phyloP scores from a whole-genome alignment of 2,113 vertebrate genomes.

The Butorides virescens region DNA sequence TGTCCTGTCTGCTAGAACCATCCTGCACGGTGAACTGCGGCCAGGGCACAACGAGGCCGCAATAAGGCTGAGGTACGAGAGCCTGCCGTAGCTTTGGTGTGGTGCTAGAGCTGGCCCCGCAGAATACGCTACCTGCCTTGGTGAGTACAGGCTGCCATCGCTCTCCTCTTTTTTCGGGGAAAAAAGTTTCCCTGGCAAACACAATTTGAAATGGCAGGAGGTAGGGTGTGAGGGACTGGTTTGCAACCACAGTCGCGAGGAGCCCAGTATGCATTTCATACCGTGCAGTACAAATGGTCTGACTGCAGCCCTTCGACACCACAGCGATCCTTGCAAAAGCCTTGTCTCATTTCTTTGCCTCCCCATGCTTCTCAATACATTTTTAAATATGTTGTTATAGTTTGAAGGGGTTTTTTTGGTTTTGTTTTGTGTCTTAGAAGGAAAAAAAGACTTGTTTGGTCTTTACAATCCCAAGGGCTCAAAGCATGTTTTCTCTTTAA shows the following conservation, averaged over 20 bases:
- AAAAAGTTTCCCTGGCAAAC: not conserved
- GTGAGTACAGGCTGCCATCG: not conserved
- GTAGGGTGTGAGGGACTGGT: not conserved
- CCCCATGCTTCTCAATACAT: not conserved
- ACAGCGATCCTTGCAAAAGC: not conserved
- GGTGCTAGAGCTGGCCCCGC: not conserved
- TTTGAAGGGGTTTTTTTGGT: fast-evolving
- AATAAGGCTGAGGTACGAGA: not conserved
- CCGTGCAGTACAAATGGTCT: not conserved
- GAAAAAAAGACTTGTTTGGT: not conserved
- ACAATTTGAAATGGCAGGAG: not conserved
- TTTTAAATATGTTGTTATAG: not conserved
- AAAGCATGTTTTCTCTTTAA: not conserved
- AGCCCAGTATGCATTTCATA: not conserved
- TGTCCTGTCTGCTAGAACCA: not conserved
- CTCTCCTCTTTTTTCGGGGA: not conserved
- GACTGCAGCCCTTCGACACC: not conserved
- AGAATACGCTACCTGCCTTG: not conserved
- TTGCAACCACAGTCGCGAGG: not conserved
- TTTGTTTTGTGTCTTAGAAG: not conserved
- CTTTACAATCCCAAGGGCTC: not conserved
- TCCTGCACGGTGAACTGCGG: not conserved
- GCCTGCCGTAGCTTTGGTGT: fast-evolving
- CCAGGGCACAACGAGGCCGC: not conserved
- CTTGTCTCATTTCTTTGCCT: not conserved